A percentile compares a stretch with the other conserved stretches of the same genome.
phyloP scores from a whole-genome alignment of 2,113 vertebrate species.

The Bettongia penicillata region DNA sequence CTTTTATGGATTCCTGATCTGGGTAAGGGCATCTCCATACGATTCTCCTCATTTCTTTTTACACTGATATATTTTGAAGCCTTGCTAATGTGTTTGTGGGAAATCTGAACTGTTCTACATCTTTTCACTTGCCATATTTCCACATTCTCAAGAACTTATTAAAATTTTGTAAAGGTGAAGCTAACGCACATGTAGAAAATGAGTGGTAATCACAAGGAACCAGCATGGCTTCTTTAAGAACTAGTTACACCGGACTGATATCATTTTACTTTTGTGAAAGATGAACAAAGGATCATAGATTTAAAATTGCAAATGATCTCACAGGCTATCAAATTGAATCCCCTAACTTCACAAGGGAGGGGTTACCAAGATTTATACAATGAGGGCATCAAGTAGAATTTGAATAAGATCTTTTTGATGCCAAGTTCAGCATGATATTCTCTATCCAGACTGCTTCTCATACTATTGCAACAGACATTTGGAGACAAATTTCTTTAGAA shows the following conservation, averaged over 20 bases:
- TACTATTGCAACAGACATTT: neutral
- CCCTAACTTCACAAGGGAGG: neutral
- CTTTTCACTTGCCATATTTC: neutral
- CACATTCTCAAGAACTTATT: neutral
- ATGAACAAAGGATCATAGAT: neutral
- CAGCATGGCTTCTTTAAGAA: neutral
- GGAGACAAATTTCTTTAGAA: neutral
- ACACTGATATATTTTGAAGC: neutral
- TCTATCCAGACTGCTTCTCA: neutral
- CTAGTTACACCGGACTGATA: neutral
- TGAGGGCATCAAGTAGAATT: neutral
- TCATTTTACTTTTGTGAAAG: neutral
- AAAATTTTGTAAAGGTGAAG: neutral
- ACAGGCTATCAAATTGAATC: neutral
- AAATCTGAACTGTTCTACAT: neutral
- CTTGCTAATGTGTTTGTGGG: neutral
- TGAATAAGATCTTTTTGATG: neutral
- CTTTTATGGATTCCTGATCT: neutral
- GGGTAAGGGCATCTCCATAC: neutral
- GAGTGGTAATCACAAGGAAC: neutral
- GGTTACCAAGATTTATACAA: neutral
- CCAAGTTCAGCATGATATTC: neutral
- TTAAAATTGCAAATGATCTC: neutral
- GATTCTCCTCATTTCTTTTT: neutral
- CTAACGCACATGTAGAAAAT: neutral